Conservation (phyloP, 2,797 vertebrate genomes). For the Hemitrygon akajei region DNA sequence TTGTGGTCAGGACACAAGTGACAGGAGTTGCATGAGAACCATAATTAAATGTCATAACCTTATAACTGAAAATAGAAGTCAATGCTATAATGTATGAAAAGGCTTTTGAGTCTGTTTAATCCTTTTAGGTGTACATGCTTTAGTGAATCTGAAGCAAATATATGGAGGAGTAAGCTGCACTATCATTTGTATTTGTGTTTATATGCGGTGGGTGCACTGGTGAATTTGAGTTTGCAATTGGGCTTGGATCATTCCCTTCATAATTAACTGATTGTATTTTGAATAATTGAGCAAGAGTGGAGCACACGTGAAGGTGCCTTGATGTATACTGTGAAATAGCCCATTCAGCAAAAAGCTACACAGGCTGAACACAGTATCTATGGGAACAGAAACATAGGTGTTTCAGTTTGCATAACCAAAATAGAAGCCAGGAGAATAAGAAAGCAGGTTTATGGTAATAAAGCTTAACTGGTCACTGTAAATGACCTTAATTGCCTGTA, state of each 20-base stretch:
- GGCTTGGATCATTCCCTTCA: background rate
- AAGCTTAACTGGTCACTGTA: too few species aligned
- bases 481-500: too few species aligned
- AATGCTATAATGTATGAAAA: background rate
- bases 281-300: background rate
- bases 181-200: background rate
- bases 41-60: background rate
- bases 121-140: background rate
- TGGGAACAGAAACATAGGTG: too few species aligned
- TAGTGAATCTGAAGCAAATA: background rate
- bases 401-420: too few species aligned
- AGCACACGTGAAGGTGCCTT: background rate
- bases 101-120: background rate
- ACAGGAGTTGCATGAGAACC: background rate
- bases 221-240: background rate
- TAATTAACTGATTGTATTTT: background rate
- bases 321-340: background rate
- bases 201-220: background rate
- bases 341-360: too few species aligned
- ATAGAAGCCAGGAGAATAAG: too few species aligned
- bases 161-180: background rate
- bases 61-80: background rate
- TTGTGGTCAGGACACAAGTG: background rate
- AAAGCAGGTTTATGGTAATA: too few species aligned
- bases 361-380: too few species aligned